Evolutionary conservation across 2,113 vertebrate genomes (phyloP), one percentile per base, ranked within the genome.

Genomic region (Ochotona princeps): DNA sequence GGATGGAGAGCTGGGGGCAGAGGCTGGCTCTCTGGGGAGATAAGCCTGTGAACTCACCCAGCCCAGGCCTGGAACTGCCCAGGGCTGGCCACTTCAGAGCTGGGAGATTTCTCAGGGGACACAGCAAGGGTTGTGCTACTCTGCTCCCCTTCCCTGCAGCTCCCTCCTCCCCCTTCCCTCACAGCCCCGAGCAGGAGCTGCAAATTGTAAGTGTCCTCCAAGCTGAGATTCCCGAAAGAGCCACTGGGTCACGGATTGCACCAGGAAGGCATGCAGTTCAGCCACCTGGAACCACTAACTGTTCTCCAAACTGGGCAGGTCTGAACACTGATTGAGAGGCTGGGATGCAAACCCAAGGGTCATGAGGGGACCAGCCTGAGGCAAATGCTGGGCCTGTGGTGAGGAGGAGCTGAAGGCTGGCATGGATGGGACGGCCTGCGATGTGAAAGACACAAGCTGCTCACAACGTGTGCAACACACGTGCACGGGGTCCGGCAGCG

Each of bases 381-480:
- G 54, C 54, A 61, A 47, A 60, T 17, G 30, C 9, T 13, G 47
- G 69, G 67, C 30, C 30, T 7, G 44, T 0, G 7, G 57, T 0
- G 14, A 32, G 21, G 13, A 35, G n/a, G 75, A 13, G 32, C 18
- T 32, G 51, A 35, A 54, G 1, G 26, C n/a, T 1, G 0, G 4
- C 7, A 2, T 7, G 20, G 38, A 44, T 44, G 38, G 38, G 6
- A 44, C 6, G 38, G 38, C 38, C 38, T 44, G 38, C 4, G 38
- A 44, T 44, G 38, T 44, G 10, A 65, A 67, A 73, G 73, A 18
- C 54, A 57, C 38, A 44, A 82, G 17, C 30, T 8, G 57, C 18
- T 23, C 3, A 0, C 18, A 8, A 13, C 5, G 9, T 0, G 25
- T 12, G 21, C 5, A 2, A 32, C 81, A 18, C 1, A 5, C 13